A percentile compares a stretch with the other conserved stretches of the same genome.
Evolutionary conservation across 2,113 vertebrate genomes (phyloP).

Genomic region (Theristicus caerulescens): DNA sequence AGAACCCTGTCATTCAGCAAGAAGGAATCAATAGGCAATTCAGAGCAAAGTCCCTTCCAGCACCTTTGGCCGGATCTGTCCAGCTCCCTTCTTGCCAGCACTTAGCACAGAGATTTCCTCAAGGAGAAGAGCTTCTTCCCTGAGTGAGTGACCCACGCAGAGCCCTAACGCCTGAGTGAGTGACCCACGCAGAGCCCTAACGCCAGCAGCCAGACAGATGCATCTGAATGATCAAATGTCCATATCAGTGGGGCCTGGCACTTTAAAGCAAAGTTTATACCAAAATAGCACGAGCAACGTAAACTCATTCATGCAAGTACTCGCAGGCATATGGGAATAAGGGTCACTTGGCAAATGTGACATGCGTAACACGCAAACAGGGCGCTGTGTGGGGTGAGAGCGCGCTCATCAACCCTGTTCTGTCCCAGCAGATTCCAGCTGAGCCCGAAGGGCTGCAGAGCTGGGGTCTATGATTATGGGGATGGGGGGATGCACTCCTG

Average conservation of each 20-base stretch:
- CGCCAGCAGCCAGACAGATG: background rate
- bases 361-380: background rate
- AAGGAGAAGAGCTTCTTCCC: background rate
- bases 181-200: background rate
- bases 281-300: background rate
- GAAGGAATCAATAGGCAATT: background rate
- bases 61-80: background rate
- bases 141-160: background rate
- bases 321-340: background rate
- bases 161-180: background rate
- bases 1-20: background rate
- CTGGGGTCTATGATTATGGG: background rate
- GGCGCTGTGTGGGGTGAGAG: background rate
- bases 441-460: background rate
- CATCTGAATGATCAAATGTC: background rate
- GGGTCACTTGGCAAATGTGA: background rate
- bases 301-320: background rate
- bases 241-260: background rate
- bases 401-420: background rate
- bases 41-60: background rate
- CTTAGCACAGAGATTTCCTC: background rate
- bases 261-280: background rate
- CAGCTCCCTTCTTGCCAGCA: background rate
- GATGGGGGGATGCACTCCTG: background rate
- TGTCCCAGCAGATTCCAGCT: background rate